phyloP scores from a whole-genome alignment of 1,140 invertebrate genomes.

The Drosophila kepulauana region DNA sequence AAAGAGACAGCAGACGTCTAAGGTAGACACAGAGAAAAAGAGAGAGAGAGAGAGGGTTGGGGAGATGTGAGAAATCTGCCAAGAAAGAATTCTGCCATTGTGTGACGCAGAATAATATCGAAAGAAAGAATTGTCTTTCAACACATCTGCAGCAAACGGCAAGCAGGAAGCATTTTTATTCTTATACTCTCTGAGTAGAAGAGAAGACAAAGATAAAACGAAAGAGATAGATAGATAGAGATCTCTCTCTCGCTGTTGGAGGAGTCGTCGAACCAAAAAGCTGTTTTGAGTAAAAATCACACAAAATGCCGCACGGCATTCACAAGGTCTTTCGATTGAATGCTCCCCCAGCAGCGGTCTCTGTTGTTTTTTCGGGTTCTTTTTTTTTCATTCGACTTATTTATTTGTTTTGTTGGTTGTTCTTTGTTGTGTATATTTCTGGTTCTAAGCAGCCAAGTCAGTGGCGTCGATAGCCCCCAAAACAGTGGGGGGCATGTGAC shows the following conservation, averaged over 20 bases:
- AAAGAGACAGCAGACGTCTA: slow-evolving; percentile 2
- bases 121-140: slow-evolving; percentile 45
- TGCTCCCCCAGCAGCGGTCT: slow-evolving; percentile 28
- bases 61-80: background rate
- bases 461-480: slow-evolving; percentile 22
- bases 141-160: slow-evolving; percentile 14
- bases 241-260: background rate
- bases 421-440: slow-evolving; percentile 50
- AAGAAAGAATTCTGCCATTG: slow-evolving; percentile 44
- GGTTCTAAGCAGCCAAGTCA: slow-evolving; percentile 49
- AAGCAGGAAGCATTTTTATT: slow-evolving; percentile 29
- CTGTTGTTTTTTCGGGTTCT: slow-evolving; percentile 19
- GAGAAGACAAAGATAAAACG: slow-evolving; percentile 5
- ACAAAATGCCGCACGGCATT: slow-evolving; percentile 66
- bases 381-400: slow-evolving; percentile 27
- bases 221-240: background rate
- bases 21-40: background rate
- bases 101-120: slow-evolving; percentile 37
- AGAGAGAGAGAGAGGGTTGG: background rate
- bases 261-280: slow-evolving; percentile 14
- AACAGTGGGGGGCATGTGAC: slow-evolving; percentile 38
- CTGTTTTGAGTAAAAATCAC: slow-evolving; percentile 29
- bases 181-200: slow-evolving; percentile 6
- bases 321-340: slow-evolving; percentile 67
- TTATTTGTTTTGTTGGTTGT: slow-evolving; percentile 29